Evolutionary conservation across 2,113 vertebrate genomes (phyloP).

Genomic region (Brachypodius melanocephalos): DNA sequence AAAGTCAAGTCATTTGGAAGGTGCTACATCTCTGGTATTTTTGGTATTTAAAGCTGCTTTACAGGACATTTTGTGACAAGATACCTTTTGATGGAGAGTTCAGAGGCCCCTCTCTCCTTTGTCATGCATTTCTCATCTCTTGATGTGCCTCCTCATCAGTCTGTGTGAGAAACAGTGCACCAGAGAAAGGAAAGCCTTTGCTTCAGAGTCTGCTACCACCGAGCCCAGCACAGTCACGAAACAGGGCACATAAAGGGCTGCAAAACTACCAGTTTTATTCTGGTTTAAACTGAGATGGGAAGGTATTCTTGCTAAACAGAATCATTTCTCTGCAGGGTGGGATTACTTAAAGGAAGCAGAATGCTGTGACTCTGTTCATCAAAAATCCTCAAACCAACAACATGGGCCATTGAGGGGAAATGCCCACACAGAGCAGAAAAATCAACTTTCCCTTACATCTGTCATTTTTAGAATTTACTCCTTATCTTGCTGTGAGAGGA

Average conservation of each 20-base stretch:
- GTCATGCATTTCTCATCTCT: not conserved
- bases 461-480: not conserved
- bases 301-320: not conserved
- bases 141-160: accelerated
- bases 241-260: not conserved
- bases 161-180: not conserved
- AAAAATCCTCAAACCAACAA: not conserved
- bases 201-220: not conserved
- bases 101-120: not conserved
- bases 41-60: not conserved
- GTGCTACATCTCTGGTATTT: not conserved
- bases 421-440: not conserved
- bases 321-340: not conserved
- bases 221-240: not conserved
- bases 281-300: not conserved
- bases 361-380: not conserved
- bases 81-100: not conserved
- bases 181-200: not conserved
- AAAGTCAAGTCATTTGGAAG: not conserved
- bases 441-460: not conserved
- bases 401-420: not conserved
- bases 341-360: not conserved
- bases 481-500: not conserved
- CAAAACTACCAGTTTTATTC: not conserved
- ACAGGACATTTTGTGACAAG: not conserved